Evolutionary conservation across 2,797 vertebrate genomes (phyloP).

Genomic region (Myotis vivesi): DNA sequence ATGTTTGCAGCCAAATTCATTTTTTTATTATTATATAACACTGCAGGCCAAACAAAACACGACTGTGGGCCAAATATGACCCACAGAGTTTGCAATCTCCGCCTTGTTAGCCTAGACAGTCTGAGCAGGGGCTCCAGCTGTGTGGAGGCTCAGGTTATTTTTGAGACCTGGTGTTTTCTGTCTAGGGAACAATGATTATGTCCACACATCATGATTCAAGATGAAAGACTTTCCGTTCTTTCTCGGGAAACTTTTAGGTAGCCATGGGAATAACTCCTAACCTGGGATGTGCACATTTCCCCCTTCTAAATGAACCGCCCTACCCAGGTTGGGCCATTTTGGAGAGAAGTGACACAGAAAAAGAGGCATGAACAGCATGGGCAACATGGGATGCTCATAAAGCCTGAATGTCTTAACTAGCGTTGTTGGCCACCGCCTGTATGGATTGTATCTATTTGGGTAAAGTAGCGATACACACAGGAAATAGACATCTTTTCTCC

Average conservation of each 20-base stretch:
- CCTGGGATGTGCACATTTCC: neutral
- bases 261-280: neutral
- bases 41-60: constrained; percentile 59
- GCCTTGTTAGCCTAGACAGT: neutral
- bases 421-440: too few relatives aligned
- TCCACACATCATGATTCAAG: neutral
- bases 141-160: neutral
- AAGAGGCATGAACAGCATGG: neutral
- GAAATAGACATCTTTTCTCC: neutral
- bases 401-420: neutral
- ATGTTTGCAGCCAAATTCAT: constrained; percentile 15
- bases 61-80: constrained; percentile 23
- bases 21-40: neutral
- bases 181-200: constrained; percentile 24
- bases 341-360: neutral
- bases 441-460: neutral
- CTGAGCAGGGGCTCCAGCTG: neutral
- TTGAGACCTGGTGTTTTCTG: neutral
- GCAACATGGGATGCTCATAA: neutral
- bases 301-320: neutral
- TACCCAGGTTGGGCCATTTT: neutral
- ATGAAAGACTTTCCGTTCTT: constrained; percentile 7
- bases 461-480: neutral
- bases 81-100: neutral
- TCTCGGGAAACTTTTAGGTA: constrained; percentile 1